Percentiles rank a stretch among this genome's conserved stretches.
These are phyloP conservation scores for Megaceryle alcyon DNA, from an alignment of 2,797 vertebrate species.

Conservation along the genomic window DNA sequence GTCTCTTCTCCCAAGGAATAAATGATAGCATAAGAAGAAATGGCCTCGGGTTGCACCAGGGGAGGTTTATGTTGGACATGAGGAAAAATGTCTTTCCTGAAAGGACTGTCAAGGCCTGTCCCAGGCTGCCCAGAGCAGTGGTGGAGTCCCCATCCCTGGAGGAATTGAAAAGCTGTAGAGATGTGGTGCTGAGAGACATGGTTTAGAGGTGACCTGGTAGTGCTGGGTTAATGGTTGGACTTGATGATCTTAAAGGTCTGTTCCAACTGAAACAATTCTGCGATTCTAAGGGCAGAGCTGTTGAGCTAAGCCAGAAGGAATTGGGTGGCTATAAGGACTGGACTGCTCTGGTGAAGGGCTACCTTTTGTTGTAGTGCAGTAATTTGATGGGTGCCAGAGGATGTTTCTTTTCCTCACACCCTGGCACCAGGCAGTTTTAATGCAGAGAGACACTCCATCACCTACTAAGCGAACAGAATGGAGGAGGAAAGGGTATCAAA, in stretches of 20 bases:
- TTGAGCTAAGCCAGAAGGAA: not conserved
- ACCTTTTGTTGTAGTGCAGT: not conserved
- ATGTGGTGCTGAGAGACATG: not conserved
- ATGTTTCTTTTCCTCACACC: not conserved
- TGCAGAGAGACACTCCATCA: not conserved
- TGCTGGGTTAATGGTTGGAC: not conserved
- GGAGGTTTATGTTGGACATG: too few relatives aligned
- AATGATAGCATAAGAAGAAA: too few relatives aligned
- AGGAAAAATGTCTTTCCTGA: too few relatives aligned
- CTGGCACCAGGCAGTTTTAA: not conserved
- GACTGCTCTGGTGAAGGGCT: not conserved
- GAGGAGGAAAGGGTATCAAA: not conserved
- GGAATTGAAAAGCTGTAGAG: not conserved
- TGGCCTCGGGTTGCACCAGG: too few relatives aligned
- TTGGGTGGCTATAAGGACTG: accelerated
- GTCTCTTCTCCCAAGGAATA: too few relatives aligned
- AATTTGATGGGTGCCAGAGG: not conserved
- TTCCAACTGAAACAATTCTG: not conserved
- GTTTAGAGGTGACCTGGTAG: not conserved
- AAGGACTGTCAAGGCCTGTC: not conserved
- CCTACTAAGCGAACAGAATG: not conserved
- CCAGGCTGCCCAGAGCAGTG: not conserved
- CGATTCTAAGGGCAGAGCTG: not conserved
- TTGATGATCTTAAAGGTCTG: not conserved
- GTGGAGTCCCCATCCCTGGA: not conserved